Percentiles rank a stretch among this genome's conserved stretches.
Evolutionary conservation across 2,888 invertebrate genomes (phyloP).

Genomic region (Myopa tessellatipennis): DNA sequence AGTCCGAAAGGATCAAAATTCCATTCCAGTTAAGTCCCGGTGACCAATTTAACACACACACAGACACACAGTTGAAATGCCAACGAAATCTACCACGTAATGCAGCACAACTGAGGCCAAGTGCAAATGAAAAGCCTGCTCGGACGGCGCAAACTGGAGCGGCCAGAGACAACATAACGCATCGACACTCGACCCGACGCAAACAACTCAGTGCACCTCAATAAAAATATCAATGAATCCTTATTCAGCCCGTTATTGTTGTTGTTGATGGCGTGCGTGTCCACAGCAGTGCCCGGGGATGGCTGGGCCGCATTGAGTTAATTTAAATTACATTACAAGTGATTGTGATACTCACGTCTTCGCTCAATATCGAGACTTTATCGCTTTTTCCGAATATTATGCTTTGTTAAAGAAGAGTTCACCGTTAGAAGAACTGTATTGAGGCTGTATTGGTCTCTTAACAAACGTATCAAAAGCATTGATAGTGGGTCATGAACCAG

Average conservation of each 20-base stretch:
- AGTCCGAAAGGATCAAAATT: slow-evolving; percentile 26
- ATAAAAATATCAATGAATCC: slow-evolving; percentile 34
- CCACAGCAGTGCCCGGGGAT: background rate
- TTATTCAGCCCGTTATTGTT: background rate
- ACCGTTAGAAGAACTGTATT: too few species aligned
- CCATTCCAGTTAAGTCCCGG: slow-evolving; percentile 34
- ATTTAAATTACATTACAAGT: slow-evolving; percentile 20
- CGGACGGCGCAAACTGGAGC: background rate
- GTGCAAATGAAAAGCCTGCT: background rate
- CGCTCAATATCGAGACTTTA: too few species aligned
- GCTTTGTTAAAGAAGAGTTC: too few species aligned
- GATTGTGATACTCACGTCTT: too few species aligned
- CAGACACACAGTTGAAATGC: background rate
- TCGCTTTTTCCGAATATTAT: too few species aligned
- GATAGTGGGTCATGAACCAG: too few species aligned
- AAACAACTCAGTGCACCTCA: slow-evolving; percentile 26
- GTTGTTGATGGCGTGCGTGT: background rate
- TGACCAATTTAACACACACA: slow-evolving; percentile 13
- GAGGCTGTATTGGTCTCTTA: too few species aligned
- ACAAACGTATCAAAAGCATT: too few species aligned
- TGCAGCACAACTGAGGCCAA: slow-evolving; percentile 29
- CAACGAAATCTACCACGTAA: slow-evolving; percentile 18
- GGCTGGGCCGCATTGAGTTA: slow-evolving; percentile 12
- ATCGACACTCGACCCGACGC: background rate
- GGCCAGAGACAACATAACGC: background rate